These are phyloP conservation scores for Conistra vaccinii DNA, from an alignment of 2,888 invertebrate genomes.

Conservation along the genomic window DNA sequence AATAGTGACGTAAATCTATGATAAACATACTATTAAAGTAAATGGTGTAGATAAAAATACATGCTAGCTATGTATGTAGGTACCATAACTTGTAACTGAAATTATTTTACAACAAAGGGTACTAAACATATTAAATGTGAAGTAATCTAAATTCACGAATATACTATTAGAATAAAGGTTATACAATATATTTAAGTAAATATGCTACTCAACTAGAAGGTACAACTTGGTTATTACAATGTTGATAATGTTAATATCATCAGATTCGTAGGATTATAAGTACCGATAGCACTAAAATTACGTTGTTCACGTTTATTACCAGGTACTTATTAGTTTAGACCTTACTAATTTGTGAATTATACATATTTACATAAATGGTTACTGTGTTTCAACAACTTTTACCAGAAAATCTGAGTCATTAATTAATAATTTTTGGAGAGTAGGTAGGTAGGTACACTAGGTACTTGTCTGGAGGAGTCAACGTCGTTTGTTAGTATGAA, in stretches of 20 bases:
- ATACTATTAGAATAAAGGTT: constrained; percentile 51
- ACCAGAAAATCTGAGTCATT: constrained; percentile 10
- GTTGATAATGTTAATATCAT: constrained; percentile 45
- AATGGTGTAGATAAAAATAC: constrained; percentile 68
- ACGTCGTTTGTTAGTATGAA: constrained; percentile 9
- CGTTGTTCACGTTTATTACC: constrained; percentile 58
- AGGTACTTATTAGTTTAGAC: constrained; percentile 61
- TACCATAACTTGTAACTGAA: constrained; percentile 67
- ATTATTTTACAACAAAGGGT: constrained; percentile 69
- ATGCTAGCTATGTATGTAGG: constrained; percentile 63
- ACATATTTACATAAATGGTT: constrained; percentile 76
- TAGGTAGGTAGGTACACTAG: constrained; percentile 20
- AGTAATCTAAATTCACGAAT: constrained; percentile 52
- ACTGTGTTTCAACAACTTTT: constrained; percentile 27
- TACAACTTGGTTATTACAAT: constrained; percentile 59
- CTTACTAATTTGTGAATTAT: constrained; percentile 70
- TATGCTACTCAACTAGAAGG: constrained; percentile 67
- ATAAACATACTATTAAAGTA: constrained; percentile 62
- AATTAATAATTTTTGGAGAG: constrained; percentile 9
- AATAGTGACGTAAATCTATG: constrained; percentile 70
- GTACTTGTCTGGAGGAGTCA: constrained; percentile 15
- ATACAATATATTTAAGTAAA: constrained; percentile 68
- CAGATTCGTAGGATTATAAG: constrained; percentile 49
- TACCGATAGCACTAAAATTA: constrained; percentile 46
- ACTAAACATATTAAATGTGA: constrained; percentile 66